Base-by-base conservation (phyloP, 2,797 vertebrate genomes). In the Orientallactaga sibirica region DNA sequence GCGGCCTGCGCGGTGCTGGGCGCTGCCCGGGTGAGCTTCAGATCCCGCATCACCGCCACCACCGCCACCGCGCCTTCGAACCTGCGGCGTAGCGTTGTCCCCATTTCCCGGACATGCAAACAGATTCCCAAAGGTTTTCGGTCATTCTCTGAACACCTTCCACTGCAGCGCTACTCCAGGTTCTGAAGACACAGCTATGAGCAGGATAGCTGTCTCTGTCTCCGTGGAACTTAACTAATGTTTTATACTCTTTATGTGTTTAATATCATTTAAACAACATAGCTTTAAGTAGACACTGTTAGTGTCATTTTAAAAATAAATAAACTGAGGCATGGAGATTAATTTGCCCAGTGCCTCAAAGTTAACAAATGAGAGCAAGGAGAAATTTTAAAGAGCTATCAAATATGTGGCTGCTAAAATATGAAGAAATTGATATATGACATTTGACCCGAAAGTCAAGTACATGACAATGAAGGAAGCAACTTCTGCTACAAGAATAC, bases 261-360 rank as follows among this genome's bases (percentile, higher is more conserved):
- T 55, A 33, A 61, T 58, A 58, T 90, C 24, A 48, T 33, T 41
- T 37, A 75, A 81, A 75, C 37, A 19, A 15, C 24, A 80, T 24
- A 75, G 9, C 24, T 84, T 1, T 27, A 64, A 25, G 16, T 37
- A 67, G 25, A 22, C 71, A 41, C 25, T 33, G 24, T 52, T 55
- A 27, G 61, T 48, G 52, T 41, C 27, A 58, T 75, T 96, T 73
- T 10, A 71, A 29, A 90, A 82, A 75, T 55, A 79, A 91, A 48
- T 5, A 52, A 68, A 68, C 7, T 73, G 68, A 93, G 5, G 1
- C 18, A 15, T 24, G 29, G 24, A 94, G 48, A 81, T 19, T 67
- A 33, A 93, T 52, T 74, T 48, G 15, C 25, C 67, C 20, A 22
- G 8, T 88, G 22, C 61, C 29, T 80, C 41, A 73, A 79, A 75